These are phyloP conservation scores for Prosopocoilus inquinatus DNA, from an alignment of 2,888 invertebrate species.

Conservation along the genomic window DNA sequence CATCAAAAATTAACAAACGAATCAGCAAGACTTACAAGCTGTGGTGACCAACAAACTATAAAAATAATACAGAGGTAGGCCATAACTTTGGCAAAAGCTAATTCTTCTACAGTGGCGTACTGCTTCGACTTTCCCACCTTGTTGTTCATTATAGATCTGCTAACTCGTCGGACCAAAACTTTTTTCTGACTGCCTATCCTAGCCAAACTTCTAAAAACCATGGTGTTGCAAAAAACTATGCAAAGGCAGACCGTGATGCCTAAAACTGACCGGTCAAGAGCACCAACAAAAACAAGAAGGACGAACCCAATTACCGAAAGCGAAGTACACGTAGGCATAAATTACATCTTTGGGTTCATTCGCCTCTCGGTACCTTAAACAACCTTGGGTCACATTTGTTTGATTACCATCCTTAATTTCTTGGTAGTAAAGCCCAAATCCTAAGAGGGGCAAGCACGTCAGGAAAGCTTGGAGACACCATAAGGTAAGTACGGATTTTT, in stretches of 20 bases:
- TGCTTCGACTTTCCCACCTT: conserved; percentile 32
- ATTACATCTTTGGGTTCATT: conserved; percentile 61
- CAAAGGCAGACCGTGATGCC: conserved; percentile 70
- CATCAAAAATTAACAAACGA: neutral
- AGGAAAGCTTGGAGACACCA: conserved; percentile 69
- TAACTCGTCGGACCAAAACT: conserved; percentile 48
- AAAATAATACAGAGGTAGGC: conserved; percentile 78
- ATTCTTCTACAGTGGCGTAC: conserved; percentile 72
- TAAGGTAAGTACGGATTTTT: conserved; percentile 66
- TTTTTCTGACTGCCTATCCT: conserved; percentile 54
- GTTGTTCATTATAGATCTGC: conserved; percentile 45
- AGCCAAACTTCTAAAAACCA: conserved; percentile 74
- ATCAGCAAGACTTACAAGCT: conserved; percentile 65
- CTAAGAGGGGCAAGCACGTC: conserved; percentile 71
- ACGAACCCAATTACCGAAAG: conserved; percentile 63
- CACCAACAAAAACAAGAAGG: conserved; percentile 3
- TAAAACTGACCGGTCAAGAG: conserved; percentile 40
- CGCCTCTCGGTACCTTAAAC: conserved; percentile 69
- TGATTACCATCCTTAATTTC: conserved; percentile 40
- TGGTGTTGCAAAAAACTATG: conserved; percentile 80
- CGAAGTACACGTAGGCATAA: conserved; percentile 75
- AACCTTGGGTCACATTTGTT: conserved; percentile 50
- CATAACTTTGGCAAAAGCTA: conserved; percentile 84
- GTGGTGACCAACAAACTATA: conserved; percentile 84
- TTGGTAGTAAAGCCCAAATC: conserved; percentile 72